A percentile compares a stretch with the other conserved stretches of the same genome.
Evolutionary conservation across 2,888 invertebrate genomes (phyloP).

Genomic region (Quadriops clusia): DNA sequence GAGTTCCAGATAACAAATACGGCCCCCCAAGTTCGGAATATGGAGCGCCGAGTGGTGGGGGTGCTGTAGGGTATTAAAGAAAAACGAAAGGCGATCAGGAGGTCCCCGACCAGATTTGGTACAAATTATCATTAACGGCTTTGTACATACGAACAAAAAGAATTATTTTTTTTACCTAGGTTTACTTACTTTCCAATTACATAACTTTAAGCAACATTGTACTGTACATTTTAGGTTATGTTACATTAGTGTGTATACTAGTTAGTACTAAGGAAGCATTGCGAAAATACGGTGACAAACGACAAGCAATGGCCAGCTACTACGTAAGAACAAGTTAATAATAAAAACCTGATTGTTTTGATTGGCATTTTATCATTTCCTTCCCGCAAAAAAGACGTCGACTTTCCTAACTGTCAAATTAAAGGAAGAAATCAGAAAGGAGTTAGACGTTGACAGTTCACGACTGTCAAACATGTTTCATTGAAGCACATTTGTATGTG

Average conservation of each 20-base stretch:
- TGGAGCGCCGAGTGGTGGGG: slow-evolving; percentile 36
- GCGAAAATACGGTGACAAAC: slow-evolving; percentile 15
- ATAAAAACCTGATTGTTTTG: too few relatives aligned
- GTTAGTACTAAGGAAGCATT: slow-evolving; percentile 2
- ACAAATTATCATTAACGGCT: background rate
- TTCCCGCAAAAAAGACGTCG: too few relatives aligned
- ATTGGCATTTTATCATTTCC: too few relatives aligned
- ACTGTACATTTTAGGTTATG: slow-evolving; percentile 7
- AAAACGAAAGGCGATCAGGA: too few relatives aligned
- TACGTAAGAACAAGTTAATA: background rate
- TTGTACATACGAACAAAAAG: slow-evolving; percentile 3
- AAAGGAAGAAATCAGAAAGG: too few relatives aligned
- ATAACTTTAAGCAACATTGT: slow-evolving; percentile 8
- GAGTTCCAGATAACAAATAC: slow-evolving; percentile 38
- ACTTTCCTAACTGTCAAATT: too few relatives aligned
- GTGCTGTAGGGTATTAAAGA: too few relatives aligned
- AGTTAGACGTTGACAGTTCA: too few relatives aligned
- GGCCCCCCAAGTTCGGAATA: slow-evolving; percentile 46
- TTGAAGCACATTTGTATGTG: too few relatives aligned
- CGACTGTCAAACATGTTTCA: too few relatives aligned
- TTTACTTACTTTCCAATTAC: too few relatives aligned
- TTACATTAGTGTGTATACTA: slow-evolving; percentile 3
- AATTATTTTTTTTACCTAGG: slow-evolving; percentile 2
- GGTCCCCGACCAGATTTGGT: background rate
- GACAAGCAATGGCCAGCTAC: slow-evolving; percentile 8